Evolutionary conservation across 2,113 vertebrate species (phyloP), one percentile per base, ranked within the genome.

Genomic region (Festucalex cinctus): DNA sequence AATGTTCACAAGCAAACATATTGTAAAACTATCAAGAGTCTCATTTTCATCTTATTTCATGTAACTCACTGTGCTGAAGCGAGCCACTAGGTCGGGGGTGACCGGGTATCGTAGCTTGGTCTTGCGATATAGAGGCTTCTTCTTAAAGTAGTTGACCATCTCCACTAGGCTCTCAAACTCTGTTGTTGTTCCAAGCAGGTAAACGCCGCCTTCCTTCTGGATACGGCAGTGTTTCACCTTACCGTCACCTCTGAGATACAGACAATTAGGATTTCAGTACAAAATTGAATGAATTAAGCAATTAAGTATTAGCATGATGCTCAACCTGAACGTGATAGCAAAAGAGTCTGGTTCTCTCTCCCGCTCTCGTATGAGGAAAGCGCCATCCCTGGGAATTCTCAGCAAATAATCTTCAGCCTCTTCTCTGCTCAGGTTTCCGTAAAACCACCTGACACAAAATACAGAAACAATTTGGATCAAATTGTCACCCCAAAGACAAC

Each of bases 141-240:
- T 97, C 85, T 88, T 92, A 0, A 93, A 98, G 86, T 99, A 98
- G 2, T 83, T 93, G 37, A 99, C 96, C 64, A 99, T 86, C 83
- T 99, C 96, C 79, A 97, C 93, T 20, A 99, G 81, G 70, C 95
- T 98, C 83, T 97, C 95, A 1, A 98, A 99, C 80, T 97, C 96
- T 1, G 94, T 95, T 0, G 96, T 95, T 35, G 94, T 94, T 6
- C 97, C 97, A 72, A 98, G 86, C 70, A 99, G 93, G 3, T 94
- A 98, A 77, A 93, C 90, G 36, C 79, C 77, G 24, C 94, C 95
- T 0, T 98, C 96, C 53, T 92, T 94, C 81, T 93, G 92, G 81
- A 99, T 97, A 19, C 95, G 93, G 70, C 96, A 99, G 73, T 99
- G 97, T 60, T 98, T 98, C 61, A 99, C 95, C 84, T 94, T 95